Conservation (phyloP, 2,797 vertebrate genomes). For the Anisognathus igniventris region DNA sequence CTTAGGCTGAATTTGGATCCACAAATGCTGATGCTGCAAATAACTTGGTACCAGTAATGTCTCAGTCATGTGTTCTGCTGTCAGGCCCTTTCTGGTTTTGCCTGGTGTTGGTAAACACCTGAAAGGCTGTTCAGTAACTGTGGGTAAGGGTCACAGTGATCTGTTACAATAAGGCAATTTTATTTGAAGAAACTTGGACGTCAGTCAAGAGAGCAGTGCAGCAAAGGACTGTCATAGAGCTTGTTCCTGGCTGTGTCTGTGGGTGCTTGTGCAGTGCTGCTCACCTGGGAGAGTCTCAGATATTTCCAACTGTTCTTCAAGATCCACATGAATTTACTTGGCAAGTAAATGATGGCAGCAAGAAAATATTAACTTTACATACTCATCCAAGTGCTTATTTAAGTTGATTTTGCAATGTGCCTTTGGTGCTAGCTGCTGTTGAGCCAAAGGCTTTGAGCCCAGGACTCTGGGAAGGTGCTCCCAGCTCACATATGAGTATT, state of each 20-base stretch:
- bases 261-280: background rate
- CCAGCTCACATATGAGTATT: rapidly evolving
- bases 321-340: background rate
- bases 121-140: background rate
- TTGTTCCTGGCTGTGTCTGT: background rate
- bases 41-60: background rate
- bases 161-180: background rate
- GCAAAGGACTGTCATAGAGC: rapidly evolving
- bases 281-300: background rate
- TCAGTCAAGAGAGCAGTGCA: background rate
- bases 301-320: background rate
- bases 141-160: background rate
- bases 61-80: background rate
- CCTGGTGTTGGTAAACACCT: background rate
- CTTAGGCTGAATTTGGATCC: background rate
- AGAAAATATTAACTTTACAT: background rate
- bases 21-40: background rate
- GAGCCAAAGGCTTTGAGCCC: background rate
- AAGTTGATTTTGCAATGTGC: background rate
- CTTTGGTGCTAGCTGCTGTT: background rate
- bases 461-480: background rate
- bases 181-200: background rate
- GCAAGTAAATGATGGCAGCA: background rate
- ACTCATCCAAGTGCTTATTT: background rate
- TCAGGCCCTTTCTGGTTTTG: background rate